Evolutionary conservation across 1,140 invertebrate species (phyloP), one percentile per base, ranked within the genome.

Genomic region (Drosophila triauraria): DNA sequence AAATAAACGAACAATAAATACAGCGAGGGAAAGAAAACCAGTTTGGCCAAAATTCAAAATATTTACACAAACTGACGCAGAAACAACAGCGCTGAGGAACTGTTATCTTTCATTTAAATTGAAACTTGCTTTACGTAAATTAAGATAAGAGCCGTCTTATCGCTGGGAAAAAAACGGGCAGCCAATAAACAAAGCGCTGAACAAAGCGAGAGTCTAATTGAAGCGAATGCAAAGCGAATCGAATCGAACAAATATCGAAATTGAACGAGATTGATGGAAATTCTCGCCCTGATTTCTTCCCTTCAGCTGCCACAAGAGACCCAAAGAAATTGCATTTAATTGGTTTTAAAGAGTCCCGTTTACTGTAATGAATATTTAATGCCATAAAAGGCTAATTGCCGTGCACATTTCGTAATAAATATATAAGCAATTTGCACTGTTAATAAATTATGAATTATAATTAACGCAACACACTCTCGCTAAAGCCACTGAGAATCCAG

Each of bases 141-240:
- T 80, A 40, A 78, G 84, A 88, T 90, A 88, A 88, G 78, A 64
- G 48, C 47, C 38, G 23, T 17, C 59, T 75, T 88, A 88, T 88
- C 84, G 75, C 50, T 67, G 48, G 32, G 38, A 63, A 71, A 53
- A 32, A 79, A 35, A 42, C 43, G 20, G 9, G 38, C 40, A 46
- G 12, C 15, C 47, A 67, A 68, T 70, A 70, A 70, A 68, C 46
- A 64, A 57, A 57, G 69, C 30, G n/a, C 30, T 59, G 61, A 63
- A 50, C 38, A 65, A 57, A 65, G 46, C 20, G 32, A 20, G 38
- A 48, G 50, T 35, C 56, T 72, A 64, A 69, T 79, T 78, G 64
- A 64, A 57, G 30, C 35, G 53, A 75, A 65, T 61, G 74, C 72
- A 61, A 78, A 78, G 53, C 23, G 57, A 46, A 78, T 64, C 50